phyloP scores from a whole-genome alignment of 2,113 vertebrate species.

The Mus spicilegus region DNA sequence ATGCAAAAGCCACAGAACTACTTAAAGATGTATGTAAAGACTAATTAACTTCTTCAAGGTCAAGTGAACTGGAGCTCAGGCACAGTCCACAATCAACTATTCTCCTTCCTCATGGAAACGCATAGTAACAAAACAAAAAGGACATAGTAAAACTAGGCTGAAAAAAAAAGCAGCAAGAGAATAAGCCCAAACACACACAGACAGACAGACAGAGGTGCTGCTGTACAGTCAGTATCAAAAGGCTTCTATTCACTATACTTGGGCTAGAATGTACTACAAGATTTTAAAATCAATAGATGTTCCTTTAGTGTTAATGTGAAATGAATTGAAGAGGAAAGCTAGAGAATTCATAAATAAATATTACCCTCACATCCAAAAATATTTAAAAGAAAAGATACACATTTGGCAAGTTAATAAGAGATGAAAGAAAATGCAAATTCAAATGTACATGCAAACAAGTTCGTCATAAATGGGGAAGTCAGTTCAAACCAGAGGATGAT shows the following conservation, averaged over 20 bases:
- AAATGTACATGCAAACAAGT: not conserved
- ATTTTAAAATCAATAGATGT: not conserved
- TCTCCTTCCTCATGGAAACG: not conserved
- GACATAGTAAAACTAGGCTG: not conserved
- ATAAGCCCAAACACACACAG: not conserved
- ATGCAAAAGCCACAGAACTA: not conserved
- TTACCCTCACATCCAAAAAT: not conserved
- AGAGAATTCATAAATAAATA: not conserved
- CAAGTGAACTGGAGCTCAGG: not conserved
- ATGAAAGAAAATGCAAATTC: constrained; percentile 4
- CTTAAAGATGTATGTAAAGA: not conserved
- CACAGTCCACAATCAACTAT: not conserved
- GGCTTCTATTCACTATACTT: not conserved
- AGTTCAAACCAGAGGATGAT: not conserved
- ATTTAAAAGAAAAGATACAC: not conserved
- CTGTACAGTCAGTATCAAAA: not conserved
- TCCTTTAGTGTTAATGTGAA: not conserved
- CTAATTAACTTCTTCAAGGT: not conserved
- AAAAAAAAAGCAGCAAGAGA: not conserved
- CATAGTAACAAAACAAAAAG: not conserved
- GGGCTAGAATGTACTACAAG: not conserved
- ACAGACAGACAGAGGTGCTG: not conserved
- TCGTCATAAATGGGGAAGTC: not conserved
- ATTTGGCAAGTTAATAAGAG: not conserved
- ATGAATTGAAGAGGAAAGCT: not conserved